Base-by-base conservation (phyloP, 2,888 invertebrate genomes). In the Dryomyza anilis region DNA sequence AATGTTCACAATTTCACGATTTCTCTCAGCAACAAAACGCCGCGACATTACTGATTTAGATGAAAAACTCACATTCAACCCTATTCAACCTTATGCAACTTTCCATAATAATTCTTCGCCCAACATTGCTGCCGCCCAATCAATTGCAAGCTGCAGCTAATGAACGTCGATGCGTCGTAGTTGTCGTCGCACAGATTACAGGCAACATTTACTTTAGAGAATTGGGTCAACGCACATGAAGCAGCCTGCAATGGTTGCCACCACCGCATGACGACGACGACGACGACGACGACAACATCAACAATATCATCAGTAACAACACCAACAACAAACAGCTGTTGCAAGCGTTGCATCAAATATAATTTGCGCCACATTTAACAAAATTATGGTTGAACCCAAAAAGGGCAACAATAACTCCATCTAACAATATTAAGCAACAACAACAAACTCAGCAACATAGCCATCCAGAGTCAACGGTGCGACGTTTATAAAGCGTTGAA, bases 151-250 rank as follows among this genome's bases (percentile, higher is more conserved):
- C n/a, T n/a, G n/a, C n/a, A n/a, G n/a, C n/a, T n/a, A n/a, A n/a
- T n/a, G n/a, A n/a, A n/a, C n/a, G n/a, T n/a, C n/a, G n/a, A n/a
- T n/a, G n/a, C n/a, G n/a, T n/a, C n/a, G n/a, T n/a, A n/a, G 14
- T 39, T 7, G 39, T 39, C 39, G 39, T 39, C 39, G 14, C 39
- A 2, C 39, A n/a, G 4, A 33, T 2, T n/a, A 3, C 39, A 7
- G 14, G 4, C 39, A 3, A 7, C 14, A 39, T 39, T n/a, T n/a
- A 7, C 76, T n/a, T n/a, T n/a, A n/a, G n/a, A 70, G 76, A 75
- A 73, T 75, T 73, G 73, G 74, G 76, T 75, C 66, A 56, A n/a
- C n/a, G n/a, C n/a, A n/a, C n/a, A n/a, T n/a, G n/a, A 19, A 60
- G 55, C 64, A 68, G 56, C 64, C 62, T 66, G 66, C 62, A 48